These are phyloP conservation scores for Dendroctonus valens DNA, from an alignment of 1,140 invertebrate species.

Conservation along the genomic window DNA sequence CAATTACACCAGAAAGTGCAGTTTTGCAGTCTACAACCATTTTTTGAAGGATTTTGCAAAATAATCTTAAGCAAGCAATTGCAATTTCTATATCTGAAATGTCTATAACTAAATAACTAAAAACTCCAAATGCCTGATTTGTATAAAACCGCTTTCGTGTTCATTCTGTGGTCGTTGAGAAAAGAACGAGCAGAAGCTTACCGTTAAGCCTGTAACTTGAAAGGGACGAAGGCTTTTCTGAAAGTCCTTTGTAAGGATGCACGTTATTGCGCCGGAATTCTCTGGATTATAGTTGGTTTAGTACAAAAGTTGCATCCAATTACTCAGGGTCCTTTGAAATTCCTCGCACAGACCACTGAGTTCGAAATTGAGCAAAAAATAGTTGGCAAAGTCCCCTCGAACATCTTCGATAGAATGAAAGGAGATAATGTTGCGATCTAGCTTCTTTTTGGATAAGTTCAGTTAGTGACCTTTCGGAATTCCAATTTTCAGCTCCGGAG, in stretches of 20 bases:
- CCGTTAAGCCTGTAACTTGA: slow-evolving; percentile 11
- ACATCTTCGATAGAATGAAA: slow-evolving; percentile 1
- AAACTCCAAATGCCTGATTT: too few relatives aligned
- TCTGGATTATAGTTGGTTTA: slow-evolving; percentile 18
- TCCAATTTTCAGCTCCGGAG: too few relatives aligned
- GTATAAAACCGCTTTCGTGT: not conserved
- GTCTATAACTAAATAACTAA: too few relatives aligned
- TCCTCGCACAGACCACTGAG: slow-evolving; percentile 4
- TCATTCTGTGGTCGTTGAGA: not conserved
- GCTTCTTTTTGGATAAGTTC: too few relatives aligned
- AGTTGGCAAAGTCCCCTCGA: slow-evolving; percentile 10
- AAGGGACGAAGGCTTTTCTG: slow-evolving; percentile 13
- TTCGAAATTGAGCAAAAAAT: slow-evolving; percentile 12
- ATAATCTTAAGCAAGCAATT: too few relatives aligned
- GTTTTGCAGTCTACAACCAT: too few relatives aligned
- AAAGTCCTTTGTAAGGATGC: slow-evolving; percentile 21
- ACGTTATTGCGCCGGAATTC: slow-evolving; percentile 18
- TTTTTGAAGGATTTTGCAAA: too few relatives aligned
- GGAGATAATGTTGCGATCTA: too few relatives aligned
- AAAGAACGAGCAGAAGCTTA: slow-evolving; percentile 9
- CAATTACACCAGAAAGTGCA: too few relatives aligned
- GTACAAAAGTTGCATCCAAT: slow-evolving; percentile 24
- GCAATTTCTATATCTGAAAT: too few relatives aligned
- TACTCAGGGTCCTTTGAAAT: slow-evolving; percentile 13
- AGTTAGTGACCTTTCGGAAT: too few relatives aligned